phyloP scores from a whole-genome alignment of 2,797 vertebrate species.

The Chaunax sp. region DNA sequence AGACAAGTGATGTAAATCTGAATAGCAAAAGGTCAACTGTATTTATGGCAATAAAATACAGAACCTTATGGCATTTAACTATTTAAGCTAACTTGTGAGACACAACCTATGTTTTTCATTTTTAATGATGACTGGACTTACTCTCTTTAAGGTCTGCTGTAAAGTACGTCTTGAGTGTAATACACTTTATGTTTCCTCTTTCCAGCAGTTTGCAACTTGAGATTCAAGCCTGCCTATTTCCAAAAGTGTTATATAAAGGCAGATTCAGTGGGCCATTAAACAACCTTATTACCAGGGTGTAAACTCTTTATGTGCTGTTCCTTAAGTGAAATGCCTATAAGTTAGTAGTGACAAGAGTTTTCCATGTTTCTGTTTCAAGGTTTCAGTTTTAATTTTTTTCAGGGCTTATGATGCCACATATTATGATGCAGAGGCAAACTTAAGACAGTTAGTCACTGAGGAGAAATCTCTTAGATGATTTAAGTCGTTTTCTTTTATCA shows the following conservation, averaged over 20 bases:
- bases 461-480: constrained; percentile 18
- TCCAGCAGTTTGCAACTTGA: constrained; percentile 36
- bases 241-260: constrained; percentile 48
- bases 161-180: constrained; percentile 21
- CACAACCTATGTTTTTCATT: constrained; percentile 16
- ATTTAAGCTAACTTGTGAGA: constrained; percentile 5
- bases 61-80: background rate
- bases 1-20: constrained; percentile 15
- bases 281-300: constrained; percentile 39
- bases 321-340: constrained; percentile 36
- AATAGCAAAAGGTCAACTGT: constrained; percentile 13
- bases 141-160: constrained; percentile 16
- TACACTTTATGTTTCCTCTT: constrained; percentile 46
- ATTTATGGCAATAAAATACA: constrained; percentile 11
- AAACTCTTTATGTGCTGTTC: constrained; percentile 43
- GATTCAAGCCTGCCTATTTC: constrained; percentile 51
- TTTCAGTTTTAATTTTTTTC: background rate
- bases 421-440: constrained; percentile 8
- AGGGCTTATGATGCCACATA: background rate
- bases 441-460: constrained; percentile 8
- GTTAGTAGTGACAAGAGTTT: constrained; percentile 1
- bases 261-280: constrained; percentile 58
- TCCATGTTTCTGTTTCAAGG: too few relatives aligned
- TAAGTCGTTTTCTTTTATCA: constrained; percentile 21
- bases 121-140: constrained; percentile 22